Base-by-base conservation (phyloP, 2,888 invertebrate species). In the Oxyscelio sp. region DNA sequence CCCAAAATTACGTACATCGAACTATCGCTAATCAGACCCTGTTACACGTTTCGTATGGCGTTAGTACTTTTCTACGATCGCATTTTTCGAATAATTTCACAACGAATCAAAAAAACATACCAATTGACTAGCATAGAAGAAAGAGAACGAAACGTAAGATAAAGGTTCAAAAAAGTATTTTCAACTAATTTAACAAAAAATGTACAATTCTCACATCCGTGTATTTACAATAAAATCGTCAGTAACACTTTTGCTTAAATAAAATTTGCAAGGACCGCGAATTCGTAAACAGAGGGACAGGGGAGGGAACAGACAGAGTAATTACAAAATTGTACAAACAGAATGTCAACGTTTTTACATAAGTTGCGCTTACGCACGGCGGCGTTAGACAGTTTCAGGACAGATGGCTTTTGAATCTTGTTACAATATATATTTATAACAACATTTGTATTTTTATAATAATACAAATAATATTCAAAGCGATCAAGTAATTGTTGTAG, bases 131-230 rank as follows among this genome's bases (percentile, higher is more conserved):
- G 77, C 43, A 68, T 68, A n/a, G 43, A 19, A 58, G 27, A 58
- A 56, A 75, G 52, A 45, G n/a, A 61, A 73, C 13, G 56, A 59
- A 59, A 68, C 34, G 19, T 0, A 40, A 19, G 15, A 66, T 59
- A 66, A 58, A 58, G 66, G 56, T 27, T 75, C 38, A 66, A 66
- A 59, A 45, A 48, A 43, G 15, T 66, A 77, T 59, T n/a, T 66
- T 77, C 68, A 68, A 77, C 66, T 59, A 68, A 68, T 77, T 77
- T 68, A 77, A 77, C 77, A 77, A 77, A 68, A 31, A 77, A 77
- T 77, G 50, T 77, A 77, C 75, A 75, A 38, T 65, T n/a, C 63
- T 75, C 38, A 15, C 22, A 13, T 61, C 13, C 13, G 43, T 27
- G 22, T 77, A 77, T 66, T 66, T 66, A 77, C 75, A 77, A 77